Evolutionary conservation across 2,113 vertebrate species (phyloP).

Genomic region (Mungos mungo): DNA sequence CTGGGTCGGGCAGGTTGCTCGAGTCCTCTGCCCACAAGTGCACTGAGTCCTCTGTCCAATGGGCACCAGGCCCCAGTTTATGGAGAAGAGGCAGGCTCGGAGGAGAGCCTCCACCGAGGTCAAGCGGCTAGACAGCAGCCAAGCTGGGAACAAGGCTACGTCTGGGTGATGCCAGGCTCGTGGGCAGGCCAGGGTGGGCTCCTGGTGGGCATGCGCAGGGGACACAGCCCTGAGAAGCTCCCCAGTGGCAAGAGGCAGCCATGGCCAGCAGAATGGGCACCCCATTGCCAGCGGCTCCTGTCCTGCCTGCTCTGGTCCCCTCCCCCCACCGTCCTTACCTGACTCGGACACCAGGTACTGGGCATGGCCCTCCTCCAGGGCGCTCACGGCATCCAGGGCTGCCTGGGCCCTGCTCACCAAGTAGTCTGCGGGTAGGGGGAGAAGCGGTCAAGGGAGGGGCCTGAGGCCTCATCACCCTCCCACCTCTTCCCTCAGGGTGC

Average conservation of each 20-base stretch:
- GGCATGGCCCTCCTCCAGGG: constrained; percentile 89
- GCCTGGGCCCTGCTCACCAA: constrained; percentile 92
- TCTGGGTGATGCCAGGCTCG: not conserved
- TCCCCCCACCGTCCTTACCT: constrained; percentile 82
- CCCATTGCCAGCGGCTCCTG: accelerated
- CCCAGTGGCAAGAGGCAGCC: accelerated
- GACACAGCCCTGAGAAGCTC: not conserved
- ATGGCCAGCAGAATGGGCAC: accelerated
- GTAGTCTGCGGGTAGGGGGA: constrained; percentile 88
- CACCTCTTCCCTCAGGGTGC: accelerated
- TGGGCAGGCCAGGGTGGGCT: not conserved
- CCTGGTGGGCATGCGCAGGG: not conserved
- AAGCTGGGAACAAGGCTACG: not conserved
- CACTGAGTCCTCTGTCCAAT: too few species aligned
- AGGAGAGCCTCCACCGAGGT: accelerated
- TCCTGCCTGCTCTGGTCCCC: not conserved
- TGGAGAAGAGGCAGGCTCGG: not conserved
- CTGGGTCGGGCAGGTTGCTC: accelerated
- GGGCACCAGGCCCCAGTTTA: not conserved
- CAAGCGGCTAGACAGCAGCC: accelerated
- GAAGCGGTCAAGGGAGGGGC: accelerated
- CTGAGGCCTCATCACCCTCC: not conserved
- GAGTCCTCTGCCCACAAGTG: not conserved
- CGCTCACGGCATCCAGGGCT: constrained; percentile 87
- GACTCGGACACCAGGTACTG: constrained; percentile 89